These are phyloP conservation scores for Heterochromis multidens DNA, from an alignment of 2,113 vertebrate species.

Conservation along the genomic window DNA sequence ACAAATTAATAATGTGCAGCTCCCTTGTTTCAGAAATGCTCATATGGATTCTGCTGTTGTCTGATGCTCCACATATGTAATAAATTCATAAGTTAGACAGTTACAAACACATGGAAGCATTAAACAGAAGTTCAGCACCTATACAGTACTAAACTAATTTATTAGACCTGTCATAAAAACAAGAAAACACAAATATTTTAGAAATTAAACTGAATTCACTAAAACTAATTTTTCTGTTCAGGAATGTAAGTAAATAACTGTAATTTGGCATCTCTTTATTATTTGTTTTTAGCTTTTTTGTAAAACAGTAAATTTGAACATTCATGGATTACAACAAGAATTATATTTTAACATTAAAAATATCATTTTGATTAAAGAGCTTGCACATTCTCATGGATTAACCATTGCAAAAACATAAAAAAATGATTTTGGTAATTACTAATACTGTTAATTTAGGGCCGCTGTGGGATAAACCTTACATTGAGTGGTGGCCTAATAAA, in stretches of 20 bases:
- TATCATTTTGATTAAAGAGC: accelerated
- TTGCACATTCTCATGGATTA: not conserved
- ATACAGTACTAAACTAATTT: too few relatives aligned
- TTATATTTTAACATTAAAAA: not conserved
- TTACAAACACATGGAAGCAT: not conserved
- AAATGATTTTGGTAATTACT: not conserved
- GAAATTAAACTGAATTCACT: not conserved
- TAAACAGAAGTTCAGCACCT: not conserved
- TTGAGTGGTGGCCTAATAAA: not conserved
- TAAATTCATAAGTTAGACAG: not conserved
- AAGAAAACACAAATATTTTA: not conserved
- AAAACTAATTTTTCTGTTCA: not conserved
- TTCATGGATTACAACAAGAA: not conserved
- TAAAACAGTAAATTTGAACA: not conserved
- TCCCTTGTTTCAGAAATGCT: not conserved
- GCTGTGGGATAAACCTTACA: not conserved
- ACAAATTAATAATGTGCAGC: not conserved
- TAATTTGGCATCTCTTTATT: not conserved
- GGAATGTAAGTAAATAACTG: not conserved
- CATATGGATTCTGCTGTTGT: not conserved
- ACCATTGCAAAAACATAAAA: not conserved
- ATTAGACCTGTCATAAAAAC: not conserved
- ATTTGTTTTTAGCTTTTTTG: not conserved
- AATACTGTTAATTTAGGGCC: too few relatives aligned
- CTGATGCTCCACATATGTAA: not conserved